phyloP scores from a whole-genome alignment of 2,888 invertebrate species.

The Meandrusa payeni region DNA sequence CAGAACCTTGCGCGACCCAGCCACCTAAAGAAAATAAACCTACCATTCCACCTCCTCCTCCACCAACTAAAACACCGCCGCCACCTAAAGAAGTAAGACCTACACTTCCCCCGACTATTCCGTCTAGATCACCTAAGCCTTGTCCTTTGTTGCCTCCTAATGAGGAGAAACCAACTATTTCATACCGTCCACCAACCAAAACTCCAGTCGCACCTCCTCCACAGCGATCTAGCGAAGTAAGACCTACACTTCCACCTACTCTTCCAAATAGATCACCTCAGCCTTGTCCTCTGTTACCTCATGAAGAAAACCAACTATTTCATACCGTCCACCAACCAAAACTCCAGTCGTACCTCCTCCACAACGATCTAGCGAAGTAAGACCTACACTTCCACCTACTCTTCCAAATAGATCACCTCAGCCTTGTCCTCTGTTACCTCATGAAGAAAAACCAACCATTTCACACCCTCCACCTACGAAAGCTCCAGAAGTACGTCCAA shows the following conservation, averaged over 20 bases:
- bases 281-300: neutral
- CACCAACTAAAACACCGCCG: neutral
- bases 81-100: neutral
- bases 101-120: too few relatives aligned
- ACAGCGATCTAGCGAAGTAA: neutral
- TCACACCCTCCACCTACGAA: neutral
- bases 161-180: neutral
- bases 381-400: neutral
- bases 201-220: neutral
- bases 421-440: neutral
- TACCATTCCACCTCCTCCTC: neutral
- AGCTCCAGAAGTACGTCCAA: too few relatives aligned
- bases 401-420: neutral
- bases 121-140: too few relatives aligned
- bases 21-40: conserved; percentile 1
- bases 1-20: neutral
- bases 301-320: neutral
- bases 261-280: neutral
- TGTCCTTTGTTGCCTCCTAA: too few relatives aligned
- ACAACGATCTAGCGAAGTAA: neutral
- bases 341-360: too few relatives aligned
- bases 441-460: too few relatives aligned
- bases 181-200: neutral
- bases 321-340: neutral
- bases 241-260: neutral